A percentile compares a stretch with the other conserved stretches of the same genome.
phyloP scores from a whole-genome alignment of 2,797 vertebrate species.

The Arnoldichthys spilopterus region DNA sequence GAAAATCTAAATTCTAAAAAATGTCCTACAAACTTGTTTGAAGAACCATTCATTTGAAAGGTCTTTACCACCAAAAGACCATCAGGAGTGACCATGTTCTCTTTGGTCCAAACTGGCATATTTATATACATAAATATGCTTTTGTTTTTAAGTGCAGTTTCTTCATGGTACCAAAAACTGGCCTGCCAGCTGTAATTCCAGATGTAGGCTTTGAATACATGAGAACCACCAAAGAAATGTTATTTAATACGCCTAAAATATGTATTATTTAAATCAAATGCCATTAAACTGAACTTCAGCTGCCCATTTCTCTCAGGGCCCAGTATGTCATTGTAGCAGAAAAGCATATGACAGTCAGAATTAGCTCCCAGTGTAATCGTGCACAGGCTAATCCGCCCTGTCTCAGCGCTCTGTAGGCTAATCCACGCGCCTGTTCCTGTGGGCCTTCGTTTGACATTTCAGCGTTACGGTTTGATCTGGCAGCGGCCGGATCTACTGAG shows the following conservation, averaged over 20 bases:
- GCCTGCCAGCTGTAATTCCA: not conserved
- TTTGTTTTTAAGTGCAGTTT: not conserved
- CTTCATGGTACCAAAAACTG: not conserved
- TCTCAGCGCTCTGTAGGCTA: constrained; percentile 15
- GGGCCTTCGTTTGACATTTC: constrained; percentile 24
- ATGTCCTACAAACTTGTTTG: too few relatives aligned
- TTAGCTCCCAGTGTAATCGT: constrained; percentile 10
- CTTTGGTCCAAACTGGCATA: too few relatives aligned
- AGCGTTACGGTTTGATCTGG: constrained; percentile 20
- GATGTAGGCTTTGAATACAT: not conserved
- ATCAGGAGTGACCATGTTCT: too few relatives aligned
- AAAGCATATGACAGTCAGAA: constrained; percentile 34
- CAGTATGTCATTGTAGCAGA: constrained; percentile 15
- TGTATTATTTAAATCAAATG: not conserved
- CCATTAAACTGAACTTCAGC: not conserved
- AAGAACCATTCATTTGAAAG: too few relatives aligned
- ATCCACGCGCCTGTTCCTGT: constrained; percentile 22
- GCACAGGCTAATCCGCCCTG: constrained; percentile 18
- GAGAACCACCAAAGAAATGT: too few relatives aligned
- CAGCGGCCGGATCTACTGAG: not conserved
- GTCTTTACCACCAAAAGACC: too few relatives aligned
- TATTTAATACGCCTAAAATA: not conserved
- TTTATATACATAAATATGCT: too few relatives aligned
- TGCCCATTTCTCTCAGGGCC: not conserved
- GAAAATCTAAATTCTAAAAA: too few relatives aligned